A percentile compares a stretch with the other conserved stretches of the same genome.
Evolutionary conservation across 2,797 vertebrate genomes (phyloP).

Genomic region (Myiotriccus ornatus): DNA sequence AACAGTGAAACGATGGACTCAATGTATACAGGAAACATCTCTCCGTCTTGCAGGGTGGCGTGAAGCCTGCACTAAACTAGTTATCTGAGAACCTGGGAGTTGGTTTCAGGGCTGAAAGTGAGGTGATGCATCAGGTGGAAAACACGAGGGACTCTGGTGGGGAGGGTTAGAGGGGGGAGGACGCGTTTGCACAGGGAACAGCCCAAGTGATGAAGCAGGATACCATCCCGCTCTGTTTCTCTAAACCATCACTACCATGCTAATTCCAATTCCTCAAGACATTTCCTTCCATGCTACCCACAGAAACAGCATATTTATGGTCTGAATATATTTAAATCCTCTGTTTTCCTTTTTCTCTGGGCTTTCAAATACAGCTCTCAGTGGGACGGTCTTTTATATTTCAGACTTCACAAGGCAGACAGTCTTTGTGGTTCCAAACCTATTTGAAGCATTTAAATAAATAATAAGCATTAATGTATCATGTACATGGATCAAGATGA

Average conservation of each 20-base stretch:
- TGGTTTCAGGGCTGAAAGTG: fast-evolving
- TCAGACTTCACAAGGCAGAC: constrained; percentile 38
- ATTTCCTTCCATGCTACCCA: not conserved
- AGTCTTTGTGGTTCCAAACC: constrained; percentile 39
- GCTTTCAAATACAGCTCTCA: constrained; percentile 23
- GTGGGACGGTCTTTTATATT: not conserved
- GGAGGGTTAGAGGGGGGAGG: not conserved
- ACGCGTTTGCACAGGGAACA: fast-evolving
- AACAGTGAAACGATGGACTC: not conserved
- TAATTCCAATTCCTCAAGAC: constrained; percentile 13
- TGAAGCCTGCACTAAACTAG: not conserved
- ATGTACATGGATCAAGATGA: not conserved
- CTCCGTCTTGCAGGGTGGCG: fast-evolving
- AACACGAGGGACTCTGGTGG: not conserved
- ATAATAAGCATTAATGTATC: constrained; percentile 45
- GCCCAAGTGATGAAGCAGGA: not conserved
- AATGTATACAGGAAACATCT: not conserved
- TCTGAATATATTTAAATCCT: not conserved
- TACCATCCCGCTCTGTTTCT: not conserved
- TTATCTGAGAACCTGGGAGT: not conserved
- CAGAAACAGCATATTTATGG: constrained; percentile 1
- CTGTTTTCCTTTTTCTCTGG: not conserved
- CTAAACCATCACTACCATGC: not conserved
- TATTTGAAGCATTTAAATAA: constrained; percentile 54
- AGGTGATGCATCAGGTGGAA: not conserved